Percentiles rank a stretch among this genome's conserved stretches.
These are phyloP conservation scores for Suricata suricatta DNA, from an alignment of 2,113 vertebrate species.

Conservation along the genomic window DNA sequence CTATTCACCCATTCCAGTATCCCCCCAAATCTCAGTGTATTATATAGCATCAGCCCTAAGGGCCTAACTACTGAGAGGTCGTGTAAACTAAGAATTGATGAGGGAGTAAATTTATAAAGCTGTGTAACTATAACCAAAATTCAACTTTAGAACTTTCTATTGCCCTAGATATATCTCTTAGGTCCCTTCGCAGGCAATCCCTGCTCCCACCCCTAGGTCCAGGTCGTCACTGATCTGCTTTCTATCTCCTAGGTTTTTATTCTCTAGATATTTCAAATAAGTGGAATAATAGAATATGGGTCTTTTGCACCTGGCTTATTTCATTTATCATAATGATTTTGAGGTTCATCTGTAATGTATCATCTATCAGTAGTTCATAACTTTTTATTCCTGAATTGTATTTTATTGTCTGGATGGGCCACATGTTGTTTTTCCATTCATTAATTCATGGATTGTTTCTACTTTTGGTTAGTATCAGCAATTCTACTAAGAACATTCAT, in stretches of 20 bases:
- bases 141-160: not conserved
- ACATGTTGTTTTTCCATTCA: not conserved
- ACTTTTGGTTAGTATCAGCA: not conserved
- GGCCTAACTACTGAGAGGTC: not conserved
- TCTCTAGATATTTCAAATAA: not conserved
- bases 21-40: not conserved
- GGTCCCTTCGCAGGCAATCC: not conserved
- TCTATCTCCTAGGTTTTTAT: not conserved
- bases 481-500: not conserved
- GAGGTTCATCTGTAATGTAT: not conserved
- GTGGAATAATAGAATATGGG: not conserved
- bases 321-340: not conserved
- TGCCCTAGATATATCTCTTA: not conserved
- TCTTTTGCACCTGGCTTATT: slow-evolving; percentile 12
- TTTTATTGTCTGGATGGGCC: not conserved
- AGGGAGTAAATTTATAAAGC: not conserved
- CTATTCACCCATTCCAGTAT: not conserved
- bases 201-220: not conserved
- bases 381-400: slow-evolving; percentile 34
- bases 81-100: not conserved
- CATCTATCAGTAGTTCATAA: not conserved
- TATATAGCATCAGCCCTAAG: not conserved
- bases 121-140: not conserved
- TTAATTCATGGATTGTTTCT: not conserved
- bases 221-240: not conserved